A percentile compares a stretch with the other conserved stretches of the same genome.
phyloP scores from a whole-genome alignment of 2,113 vertebrate species.

The Centropus bengalensis region DNA sequence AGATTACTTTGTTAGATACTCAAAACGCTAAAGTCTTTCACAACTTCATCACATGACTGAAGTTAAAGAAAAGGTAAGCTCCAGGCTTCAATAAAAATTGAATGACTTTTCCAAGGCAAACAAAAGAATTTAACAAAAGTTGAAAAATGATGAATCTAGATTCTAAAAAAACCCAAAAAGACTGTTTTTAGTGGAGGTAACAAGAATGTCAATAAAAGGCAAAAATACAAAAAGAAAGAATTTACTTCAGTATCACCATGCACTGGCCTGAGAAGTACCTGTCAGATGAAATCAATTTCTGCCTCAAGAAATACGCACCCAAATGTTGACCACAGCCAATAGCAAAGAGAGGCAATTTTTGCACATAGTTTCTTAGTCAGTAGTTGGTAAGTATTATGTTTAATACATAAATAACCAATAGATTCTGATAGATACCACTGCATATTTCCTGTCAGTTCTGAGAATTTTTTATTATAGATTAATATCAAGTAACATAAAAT shows the following conservation, averaged over 20 bases:
- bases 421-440: not conserved
- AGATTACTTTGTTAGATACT: not conserved
- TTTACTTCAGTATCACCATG: not conserved
- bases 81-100: not conserved
- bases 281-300: slow-evolving; percentile 23
- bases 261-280: slow-evolving; percentile 13
- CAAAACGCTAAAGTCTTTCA: not conserved
- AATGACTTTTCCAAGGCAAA: not conserved
- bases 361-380: not conserved
- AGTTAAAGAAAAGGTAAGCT: not conserved
- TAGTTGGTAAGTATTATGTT: not conserved
- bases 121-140: not conserved
- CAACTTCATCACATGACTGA: not conserved
- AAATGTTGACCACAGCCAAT: not conserved
- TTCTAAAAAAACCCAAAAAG: not conserved
- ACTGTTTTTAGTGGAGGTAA: not conserved
- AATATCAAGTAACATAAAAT: not conserved
- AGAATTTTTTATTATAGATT: not conserved
- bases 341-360: not conserved
- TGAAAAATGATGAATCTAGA: not conserved
- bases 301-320: slow-evolving; percentile 5
- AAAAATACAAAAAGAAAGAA: slow-evolving; percentile 25
- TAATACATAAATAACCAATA: not conserved
- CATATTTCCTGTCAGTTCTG: not conserved
- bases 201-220: not conserved